These are phyloP conservation scores for Atrichornis clamosus DNA, from an alignment of 2,113 vertebrate species.

Conservation along the genomic window DNA sequence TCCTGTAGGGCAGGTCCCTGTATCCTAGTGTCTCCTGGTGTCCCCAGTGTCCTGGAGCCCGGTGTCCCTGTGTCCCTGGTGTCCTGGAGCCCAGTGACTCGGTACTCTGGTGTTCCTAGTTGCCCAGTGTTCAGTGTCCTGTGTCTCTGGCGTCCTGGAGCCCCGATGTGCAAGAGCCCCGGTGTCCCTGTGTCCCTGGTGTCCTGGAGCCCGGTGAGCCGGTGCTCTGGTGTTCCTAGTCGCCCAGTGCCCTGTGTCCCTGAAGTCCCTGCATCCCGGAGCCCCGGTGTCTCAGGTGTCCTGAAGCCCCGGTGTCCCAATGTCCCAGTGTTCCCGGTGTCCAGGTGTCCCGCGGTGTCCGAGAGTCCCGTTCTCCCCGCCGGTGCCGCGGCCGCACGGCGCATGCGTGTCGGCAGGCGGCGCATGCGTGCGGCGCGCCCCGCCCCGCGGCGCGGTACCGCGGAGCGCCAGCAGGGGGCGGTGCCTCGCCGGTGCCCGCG, in stretches of 20 bases:
- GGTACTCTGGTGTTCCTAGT: neutral
- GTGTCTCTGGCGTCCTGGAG: too few species aligned
- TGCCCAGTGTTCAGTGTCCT: neutral
- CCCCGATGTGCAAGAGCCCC: too few species aligned
- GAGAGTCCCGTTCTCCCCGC: rapidly evolving
- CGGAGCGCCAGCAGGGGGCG: neutral
- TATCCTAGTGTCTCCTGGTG: too few species aligned
- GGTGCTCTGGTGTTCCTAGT: too few species aligned
- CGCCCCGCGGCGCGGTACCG: neutral
- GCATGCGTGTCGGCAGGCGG: neutral
- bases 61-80: neutral
- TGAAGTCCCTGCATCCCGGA: neutral
- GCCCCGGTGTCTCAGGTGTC: too few species aligned
- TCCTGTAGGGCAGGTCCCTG: neutral
- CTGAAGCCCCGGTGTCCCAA: neutral
- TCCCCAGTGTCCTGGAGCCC: neutral
- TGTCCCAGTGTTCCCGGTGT: too few species aligned
- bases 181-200: neutral
- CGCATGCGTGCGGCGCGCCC: neutral
- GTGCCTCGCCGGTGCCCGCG: too few species aligned
- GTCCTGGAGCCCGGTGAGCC: neutral
- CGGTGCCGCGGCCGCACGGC: neutral
- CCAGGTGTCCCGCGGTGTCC: rapidly evolving
- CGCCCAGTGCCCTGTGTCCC: too few species aligned
- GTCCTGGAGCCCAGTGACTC: neutral